Base-by-base conservation (phyloP, 2,797 vertebrate genomes). In the Enteromius afrohamiltoni region DNA sequence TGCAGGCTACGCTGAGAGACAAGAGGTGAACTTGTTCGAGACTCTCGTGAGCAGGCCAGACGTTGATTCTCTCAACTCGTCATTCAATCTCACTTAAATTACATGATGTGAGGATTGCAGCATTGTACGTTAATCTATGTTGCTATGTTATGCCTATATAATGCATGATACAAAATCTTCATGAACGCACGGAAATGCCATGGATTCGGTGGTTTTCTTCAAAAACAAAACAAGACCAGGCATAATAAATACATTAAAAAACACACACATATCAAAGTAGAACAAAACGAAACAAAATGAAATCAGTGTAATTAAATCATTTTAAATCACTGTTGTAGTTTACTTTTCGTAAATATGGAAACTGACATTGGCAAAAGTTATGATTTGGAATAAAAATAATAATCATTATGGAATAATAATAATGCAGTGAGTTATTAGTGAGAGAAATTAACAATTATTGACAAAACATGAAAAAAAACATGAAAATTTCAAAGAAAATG, bases 1-100 rank as follows among this genome's bases (percentile, higher is more conserved):
- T 83, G 69, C 62, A 85, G 77, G 80, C 73, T 67, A 85, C 2
- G 69, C 80, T 65, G 71, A 77, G 79, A 82, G 77, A 73, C 80
- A 75, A 85, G 67, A 60, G 67, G 62, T 79, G 68, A 55, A 73
- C 80, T 83, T 77, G 51, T 84, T 81, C 71, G 60, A 74, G 70
- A 86, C 42, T 42, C 23, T 77, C 60, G 17, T 34, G 68, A 77
- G 67, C 79, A 77, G 82, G 53, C 51, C 75, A 83, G 64, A 62
- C 21, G 53, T 75, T 51, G 70, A 80, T 82, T 47, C 71, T 71
- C 64, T 77, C 62, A 83, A 69, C 81, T 82, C 75, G 85, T 70
- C 83, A 62, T 49, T 67, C 37, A 77, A 77, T 82, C 58, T 60
- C 62, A 80, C 74, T 55, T 4, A 73, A 69, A n/a, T 69, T 37